Percentiles rank a stretch among this genome's conserved stretches.
Evolutionary conservation across 2,888 invertebrate genomes (phyloP).

Genomic region (Lagria hirta): DNA sequence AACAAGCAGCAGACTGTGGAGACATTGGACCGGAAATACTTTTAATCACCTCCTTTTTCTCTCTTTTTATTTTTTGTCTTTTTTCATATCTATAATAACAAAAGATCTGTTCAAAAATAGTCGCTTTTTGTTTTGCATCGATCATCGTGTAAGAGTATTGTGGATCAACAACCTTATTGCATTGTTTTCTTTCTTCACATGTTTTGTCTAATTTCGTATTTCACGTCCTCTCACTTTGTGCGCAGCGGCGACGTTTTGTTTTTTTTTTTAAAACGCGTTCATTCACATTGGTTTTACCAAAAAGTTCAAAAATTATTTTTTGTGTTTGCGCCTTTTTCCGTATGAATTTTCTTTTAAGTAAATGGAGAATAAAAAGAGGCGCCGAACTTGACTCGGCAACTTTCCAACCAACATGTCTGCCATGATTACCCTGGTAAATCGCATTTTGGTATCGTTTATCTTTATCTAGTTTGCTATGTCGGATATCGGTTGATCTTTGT

Average conservation of each 20-base stretch:
- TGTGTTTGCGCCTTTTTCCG: too few species aligned
- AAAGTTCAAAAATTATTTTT: background rate
- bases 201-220: conserved; percentile 4
- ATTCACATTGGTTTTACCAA: background rate
- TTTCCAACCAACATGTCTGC: conserved; percentile 23
- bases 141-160: too few species aligned
- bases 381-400: conserved; percentile 23
- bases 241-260: background rate
- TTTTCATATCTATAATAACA: too few species aligned
- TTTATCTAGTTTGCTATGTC: conserved; percentile 6
- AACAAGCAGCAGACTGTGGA: too few species aligned
- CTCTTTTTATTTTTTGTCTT: too few species aligned
- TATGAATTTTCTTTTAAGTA: too few species aligned
- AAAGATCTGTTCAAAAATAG: too few species aligned
- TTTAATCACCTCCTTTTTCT: too few species aligned
- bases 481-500: conserved; percentile 13
- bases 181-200: background rate
- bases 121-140: too few species aligned
- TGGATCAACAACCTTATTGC: conserved; percentile 10
- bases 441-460: conserved; percentile 8
- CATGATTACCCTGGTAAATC: conserved; percentile 15
- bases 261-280: background rate
- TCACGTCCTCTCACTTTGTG: background rate
- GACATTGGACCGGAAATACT: too few species aligned
- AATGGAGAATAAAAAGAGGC: conserved; percentile 1